Percentiles rank a stretch among this genome's conserved stretches.
phyloP scores from a whole-genome alignment of 2,888 invertebrate genomes.

The Ectemnius cavifrons region DNA sequence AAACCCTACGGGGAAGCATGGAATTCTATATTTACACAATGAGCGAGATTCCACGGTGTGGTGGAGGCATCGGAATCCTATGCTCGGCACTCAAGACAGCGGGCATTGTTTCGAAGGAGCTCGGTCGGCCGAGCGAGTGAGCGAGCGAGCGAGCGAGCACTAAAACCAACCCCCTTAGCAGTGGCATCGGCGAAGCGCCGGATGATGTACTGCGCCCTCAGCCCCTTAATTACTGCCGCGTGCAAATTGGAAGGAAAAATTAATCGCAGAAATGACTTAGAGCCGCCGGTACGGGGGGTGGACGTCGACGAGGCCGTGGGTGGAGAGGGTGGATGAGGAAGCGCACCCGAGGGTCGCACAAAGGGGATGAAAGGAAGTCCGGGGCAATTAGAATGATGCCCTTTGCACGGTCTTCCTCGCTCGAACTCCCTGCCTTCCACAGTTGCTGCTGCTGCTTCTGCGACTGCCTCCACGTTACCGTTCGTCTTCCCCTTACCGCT shows the following conservation, averaged over 20 bases:
- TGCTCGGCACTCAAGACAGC: constrained; percentile 57
- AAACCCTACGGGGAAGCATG: constrained; percentile 5
- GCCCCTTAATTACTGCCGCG: constrained; percentile 78
- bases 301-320: constrained; percentile 47
- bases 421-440: constrained; percentile 42
- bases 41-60: constrained; percentile 36
- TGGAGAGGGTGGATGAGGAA: constrained; percentile 71
- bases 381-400: constrained; percentile 78
- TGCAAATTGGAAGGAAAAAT: constrained; percentile 79
- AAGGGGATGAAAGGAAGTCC: constrained; percentile 78
- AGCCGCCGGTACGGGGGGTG: constrained; percentile 65
- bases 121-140: constrained; percentile 49
- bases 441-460: constrained; percentile 5
- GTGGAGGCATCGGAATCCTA: constrained; percentile 58
- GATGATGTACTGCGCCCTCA: constrained; percentile 73
- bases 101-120: constrained; percentile 73
- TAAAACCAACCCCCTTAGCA: constrained; percentile 56
- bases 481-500: constrained; percentile 18
- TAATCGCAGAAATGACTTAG: constrained; percentile 79
- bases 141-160: constrained; percentile 57
- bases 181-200: constrained; percentile 61
- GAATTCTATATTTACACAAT: constrained; percentile 13
- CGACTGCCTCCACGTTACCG: constrained; percentile 13
- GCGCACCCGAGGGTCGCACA: constrained; percentile 74
- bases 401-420: constrained; percentile 69